Base-by-base conservation (phyloP, 1,140 invertebrate genomes). In the Mactra quadrangularis region DNA sequence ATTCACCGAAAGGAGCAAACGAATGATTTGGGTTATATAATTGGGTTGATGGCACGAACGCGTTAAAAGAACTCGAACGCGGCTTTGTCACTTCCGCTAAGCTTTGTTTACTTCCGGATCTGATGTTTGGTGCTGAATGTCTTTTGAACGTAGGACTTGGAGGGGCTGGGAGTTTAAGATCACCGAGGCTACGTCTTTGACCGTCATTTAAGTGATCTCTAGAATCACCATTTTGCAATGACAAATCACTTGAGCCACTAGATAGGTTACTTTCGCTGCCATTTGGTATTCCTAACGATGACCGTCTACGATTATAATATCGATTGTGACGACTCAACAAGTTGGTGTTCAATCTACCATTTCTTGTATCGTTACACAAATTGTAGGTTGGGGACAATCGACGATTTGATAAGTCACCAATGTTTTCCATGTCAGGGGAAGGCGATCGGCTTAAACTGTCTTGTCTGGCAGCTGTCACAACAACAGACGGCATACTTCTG, bases 1-100 rank as follows among this genome's bases (percentile, higher is more conserved):
- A 57, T 68, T 92, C 91, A 0, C 91, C 91, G 31, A 89, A 68
- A 75, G 89, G 87, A 1, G 90, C 88, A 45, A 86, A 33, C 35
- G 85, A 41, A 22, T 84, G 66, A 35, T 71, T 62, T 41, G 45
- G 64, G 47, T 27, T 55, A 33, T 47, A 47, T 35, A 13, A 62
- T 17, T 50, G 45, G 22, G 38, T 75, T 6, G 29, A 27, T 57
- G 75, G 83, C 22, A 29, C 15, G 17, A 87, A 72, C 0, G 70
- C 45, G 50, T 79, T 19, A 75, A 71, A 85, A 3, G 86, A 87
- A 60, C 57, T 76, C 13, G 86, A 86, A 45, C 82, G 82, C 3
- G 77, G 77, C 11, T 77, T 78, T 19, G 68, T 31, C n/a, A 77
- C 62, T 31, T 79, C 35, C 1, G 64, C 29, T 52, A 70, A 35